These are phyloP conservation scores for Xerus inauris DNA, from an alignment of 2,113 vertebrate species.

Conservation along the genomic window DNA sequence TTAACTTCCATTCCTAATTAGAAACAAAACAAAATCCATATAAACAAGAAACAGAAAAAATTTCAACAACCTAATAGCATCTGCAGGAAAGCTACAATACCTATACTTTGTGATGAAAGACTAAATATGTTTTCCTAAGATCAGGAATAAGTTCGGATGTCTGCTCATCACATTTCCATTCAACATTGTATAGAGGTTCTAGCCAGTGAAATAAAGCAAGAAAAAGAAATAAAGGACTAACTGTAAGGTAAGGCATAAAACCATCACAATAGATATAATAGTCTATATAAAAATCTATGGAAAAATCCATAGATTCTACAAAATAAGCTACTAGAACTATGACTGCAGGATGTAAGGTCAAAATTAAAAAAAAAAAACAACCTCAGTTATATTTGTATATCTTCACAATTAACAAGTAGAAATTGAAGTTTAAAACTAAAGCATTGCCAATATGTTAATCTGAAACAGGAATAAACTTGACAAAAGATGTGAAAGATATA, in stretches of 20 bases:
- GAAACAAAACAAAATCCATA: conserved; percentile 11
- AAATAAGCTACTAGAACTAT: not conserved
- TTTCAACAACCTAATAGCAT: not conserved
- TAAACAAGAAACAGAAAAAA: not conserved
- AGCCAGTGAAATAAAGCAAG: not conserved
- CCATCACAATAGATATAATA: not conserved
- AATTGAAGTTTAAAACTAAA: conserved; percentile 29
- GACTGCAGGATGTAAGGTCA: not conserved
- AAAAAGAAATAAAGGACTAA: not conserved
- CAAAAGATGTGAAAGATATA: not conserved
- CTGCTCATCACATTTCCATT: not conserved
- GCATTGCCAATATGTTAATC: not conserved
- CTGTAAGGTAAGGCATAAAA: not conserved
- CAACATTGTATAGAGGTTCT: not conserved
- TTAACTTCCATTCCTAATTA: not conserved
- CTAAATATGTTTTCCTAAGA: not conserved
- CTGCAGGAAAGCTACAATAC: not conserved
- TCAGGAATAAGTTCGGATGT: not conserved
- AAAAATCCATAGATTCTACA: not conserved
- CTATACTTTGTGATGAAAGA: not conserved
- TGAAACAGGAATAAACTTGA: not conserved
- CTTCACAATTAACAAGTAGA: not conserved
- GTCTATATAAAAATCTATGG: not conserved
- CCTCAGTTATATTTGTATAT: not conserved
- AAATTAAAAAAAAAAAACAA: not conserved